Base-by-base conservation (phyloP, 2,113 vertebrate species). In the Anthoscopus minutus region DNA sequence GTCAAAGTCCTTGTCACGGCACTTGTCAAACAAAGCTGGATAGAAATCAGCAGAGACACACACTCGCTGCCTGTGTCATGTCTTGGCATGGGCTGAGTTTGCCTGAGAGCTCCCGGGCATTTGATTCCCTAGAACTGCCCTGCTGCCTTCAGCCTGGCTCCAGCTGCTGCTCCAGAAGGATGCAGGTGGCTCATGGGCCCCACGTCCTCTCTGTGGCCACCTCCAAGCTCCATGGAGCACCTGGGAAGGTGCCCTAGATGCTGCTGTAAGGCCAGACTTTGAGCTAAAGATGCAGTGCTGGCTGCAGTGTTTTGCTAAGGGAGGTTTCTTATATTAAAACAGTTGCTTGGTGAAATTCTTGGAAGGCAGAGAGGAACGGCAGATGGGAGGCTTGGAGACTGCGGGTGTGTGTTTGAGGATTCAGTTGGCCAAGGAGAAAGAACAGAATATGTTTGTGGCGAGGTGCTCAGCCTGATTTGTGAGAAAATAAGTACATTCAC, bases 311-410 rank as follows among this genome's bases (percentile, higher is more conserved):
- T 69, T 61, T 12, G 73, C 73, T 27, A 4, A 78, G 37, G 4
- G 19, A 44, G 60, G n/a, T 27, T 88, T 74, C 54, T 61, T 19
- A 1, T 2, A 10, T 18, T 44, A 7, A 44, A 86, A 17, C 72
- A 25, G 77, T 93, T 89, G 67, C 72, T 42, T 70, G 67, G 60
- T 61, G 87, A 24, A 61, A 65, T 76, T 33, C 88, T 96, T 94
- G 95, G 92, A 95, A 93, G 69, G 78, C 69, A 61, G 51, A 84
- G 9, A 81, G 65, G 60, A 31, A 69, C 58, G 37, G 94, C 94
- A 95, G 95, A 95, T 95, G 94, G 95, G 88, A 89, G 72, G 72
- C 78, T 42, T 40, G 94, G 84, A 86, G 81, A 17, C 67, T 3
- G 77, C 11, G 15, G 69, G 38, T 20, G 18, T 15, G 64, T 37